Base-by-base conservation (phyloP, 2,888 invertebrate species). In the Palloptera scutellata region DNA sequence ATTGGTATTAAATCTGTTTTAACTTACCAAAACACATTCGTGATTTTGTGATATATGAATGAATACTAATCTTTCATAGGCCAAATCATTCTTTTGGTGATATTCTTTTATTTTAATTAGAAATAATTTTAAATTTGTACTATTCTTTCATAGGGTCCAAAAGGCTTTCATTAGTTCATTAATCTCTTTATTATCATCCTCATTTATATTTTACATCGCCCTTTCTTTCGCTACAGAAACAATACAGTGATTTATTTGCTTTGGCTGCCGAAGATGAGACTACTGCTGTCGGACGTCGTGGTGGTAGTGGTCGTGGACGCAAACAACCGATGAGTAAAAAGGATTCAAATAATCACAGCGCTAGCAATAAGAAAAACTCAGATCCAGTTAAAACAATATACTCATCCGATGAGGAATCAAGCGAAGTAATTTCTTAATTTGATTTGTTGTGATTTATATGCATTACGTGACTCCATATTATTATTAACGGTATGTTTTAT, bases 181-280 rank as follows among this genome's bases (percentile, higher is more conserved):
- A 30, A 30, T 30, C 30, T 30, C 30, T 30, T 6, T 30, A 30
- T 30, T 30, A 2, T 17, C 10, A 30, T 17, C n/a, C 17, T 53
- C 1, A 17, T 53, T 53, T 53, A 53, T 53, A 42, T 48, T n/a
- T 55, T 20, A 10, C 11, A 52, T 40, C 20, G 13, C 13, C 19
- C 11, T 67, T 67, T 52, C 73, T 73, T 67, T 75, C 64, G 61
- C 86, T 86, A 70, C 85, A 89, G 89, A 93, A 93, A 86, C 94
- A 93, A 87, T 97, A 94, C 85, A 92, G 92, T 81, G 95, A 96
- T 80, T 87, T 97, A 76, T 93, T 97, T 84, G 92, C 94, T 9
- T 87, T 97, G 75, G 94, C 95, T 42, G 96, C 95, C 85, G 95
- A 95, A 80, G 95, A 95, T 80, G 95, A 95, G 81, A 88, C 91